Evolutionary conservation across 2,113 vertebrate genomes (phyloP).

Genomic region (Montifringilla adamsi): DNA sequence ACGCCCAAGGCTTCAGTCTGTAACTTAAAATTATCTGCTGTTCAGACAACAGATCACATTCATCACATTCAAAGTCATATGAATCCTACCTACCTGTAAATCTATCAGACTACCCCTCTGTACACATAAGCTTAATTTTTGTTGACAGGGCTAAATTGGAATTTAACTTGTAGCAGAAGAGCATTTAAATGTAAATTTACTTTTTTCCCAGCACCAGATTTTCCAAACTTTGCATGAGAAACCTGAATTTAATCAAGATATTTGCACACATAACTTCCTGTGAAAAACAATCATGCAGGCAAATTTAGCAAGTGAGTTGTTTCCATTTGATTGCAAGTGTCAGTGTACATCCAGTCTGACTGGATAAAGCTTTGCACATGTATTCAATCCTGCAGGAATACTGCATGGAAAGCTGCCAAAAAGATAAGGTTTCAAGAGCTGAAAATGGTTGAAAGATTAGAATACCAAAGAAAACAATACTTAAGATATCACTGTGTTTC

Average conservation of each 20-base stretch:
- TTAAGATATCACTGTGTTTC: not conserved
- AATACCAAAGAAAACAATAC: not conserved
- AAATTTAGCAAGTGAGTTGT: not conserved
- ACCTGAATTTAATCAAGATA: constrained; percentile 54
- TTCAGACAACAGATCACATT: constrained; percentile 30
- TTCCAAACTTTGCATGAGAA: constrained; percentile 45
- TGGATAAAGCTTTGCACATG: not conserved
- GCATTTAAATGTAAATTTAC: constrained; percentile 73
- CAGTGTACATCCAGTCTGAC: not conserved
- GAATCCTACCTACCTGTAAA: constrained; percentile 54
- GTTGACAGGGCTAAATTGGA: constrained; percentile 72
- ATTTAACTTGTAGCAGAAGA: constrained; percentile 60
- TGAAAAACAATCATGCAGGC: constrained; percentile 31
- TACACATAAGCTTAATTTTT: constrained; percentile 67
- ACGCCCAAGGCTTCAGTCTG: constrained; percentile 28
- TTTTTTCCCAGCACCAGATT: constrained; percentile 34
- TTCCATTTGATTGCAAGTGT: not conserved
- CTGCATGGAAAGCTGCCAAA: not conserved
- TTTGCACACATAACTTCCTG: constrained; percentile 38
- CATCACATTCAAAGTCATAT: constrained; percentile 53
- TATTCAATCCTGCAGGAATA: not conserved
- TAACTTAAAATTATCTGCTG: constrained; percentile 55
- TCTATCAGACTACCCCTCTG: constrained; percentile 34
- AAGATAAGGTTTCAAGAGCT: not conserved
- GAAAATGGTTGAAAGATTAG: not conserved